Evolutionary conservation across 2,113 vertebrate species (phyloP), one percentile per base, ranked within the genome.

Genomic region (Chascanopsetta lugubris): DNA sequence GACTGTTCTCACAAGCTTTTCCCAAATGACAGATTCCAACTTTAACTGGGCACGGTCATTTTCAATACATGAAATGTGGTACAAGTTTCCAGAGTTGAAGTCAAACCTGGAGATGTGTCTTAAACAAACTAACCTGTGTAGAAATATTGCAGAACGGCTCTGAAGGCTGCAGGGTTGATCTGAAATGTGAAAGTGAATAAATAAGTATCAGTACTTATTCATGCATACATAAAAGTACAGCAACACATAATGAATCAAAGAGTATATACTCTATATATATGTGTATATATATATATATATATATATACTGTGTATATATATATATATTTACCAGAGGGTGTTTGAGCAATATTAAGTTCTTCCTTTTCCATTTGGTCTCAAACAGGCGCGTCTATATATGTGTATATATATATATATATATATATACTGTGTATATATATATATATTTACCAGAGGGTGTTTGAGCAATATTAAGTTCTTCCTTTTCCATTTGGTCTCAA

Each of bases 141-240:
- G 1, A 98, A 88, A 87, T 97, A 98, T 69, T 97, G 96, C 83
- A 99, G 85, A 66, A 98, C 91, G 56, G 96, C 93, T 54, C 93
- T 93, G 72, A 99, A 99, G 3, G 96, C 96, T 79, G 96, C 94
- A 17, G 96, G 95, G 61, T 98, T 98, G 38, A 99, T 93, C 97
- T 98, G 80, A 48, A 87, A 91, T 63, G 15, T 76, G 65, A 30
- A 30, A 30, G 8, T 5, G 8, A 30, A 30, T 5, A 30, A 30
- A 30, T 13, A 72, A 77, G 17, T 9, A 0, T 2, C 53, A n/a
- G n/a, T n/a, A n/a, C n/a, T n/a, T n/a, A n/a, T 58, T 47, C 9
- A 56, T 59, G 18, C 13, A 40, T 15, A 53, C 6, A 32, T 9
- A 1, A 20, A 6, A 12, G 29, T 65, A 45, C 3, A n/a, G 5